Evolutionary conservation across 2,113 vertebrate species (phyloP).

Genomic region (Equus quagga): DNA sequence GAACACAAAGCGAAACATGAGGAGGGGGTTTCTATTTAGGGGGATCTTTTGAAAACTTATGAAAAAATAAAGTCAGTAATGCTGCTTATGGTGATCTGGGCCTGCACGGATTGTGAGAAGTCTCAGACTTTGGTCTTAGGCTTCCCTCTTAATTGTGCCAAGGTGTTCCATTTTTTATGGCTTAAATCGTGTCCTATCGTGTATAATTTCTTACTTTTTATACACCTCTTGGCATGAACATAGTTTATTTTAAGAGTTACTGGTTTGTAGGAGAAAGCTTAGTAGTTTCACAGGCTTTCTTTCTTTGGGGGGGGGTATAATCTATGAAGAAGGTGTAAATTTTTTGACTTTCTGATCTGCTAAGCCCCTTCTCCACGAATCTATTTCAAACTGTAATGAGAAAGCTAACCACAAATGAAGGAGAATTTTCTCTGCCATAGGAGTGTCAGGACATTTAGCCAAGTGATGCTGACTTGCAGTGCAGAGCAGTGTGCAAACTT

Average conservation of each 20-base stretch:
- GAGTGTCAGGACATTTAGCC: background rate
- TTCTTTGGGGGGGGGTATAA: slow-evolving; percentile 40
- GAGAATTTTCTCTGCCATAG: background rate
- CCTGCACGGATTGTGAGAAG: slow-evolving; percentile 36
- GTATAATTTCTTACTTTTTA: slow-evolving; percentile 83
- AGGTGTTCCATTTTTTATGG: slow-evolving; percentile 77
- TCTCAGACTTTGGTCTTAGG: slow-evolving; percentile 66
- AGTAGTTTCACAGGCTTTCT: slow-evolving; percentile 80
- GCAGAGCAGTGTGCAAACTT: background rate
- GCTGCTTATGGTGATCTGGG: background rate
- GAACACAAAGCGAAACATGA: slow-evolving; percentile 59
- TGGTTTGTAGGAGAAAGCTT: slow-evolving; percentile 76
- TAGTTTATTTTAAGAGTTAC: slow-evolving; percentile 84
- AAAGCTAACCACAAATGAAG: background rate
- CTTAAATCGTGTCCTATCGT: slow-evolving; percentile 77
- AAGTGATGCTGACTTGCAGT: background rate
- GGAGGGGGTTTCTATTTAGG: background rate
- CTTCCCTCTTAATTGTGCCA: slow-evolving; percentile 67
- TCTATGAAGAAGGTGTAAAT: slow-evolving; percentile 74
- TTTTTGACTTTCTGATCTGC: slow-evolving; percentile 59
- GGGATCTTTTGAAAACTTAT: slow-evolving; percentile 34
- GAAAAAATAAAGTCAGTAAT: slow-evolving; percentile 47
- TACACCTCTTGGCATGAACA: slow-evolving; percentile 78
- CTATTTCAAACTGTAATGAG: background rate
- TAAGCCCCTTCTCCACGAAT: background rate